Evolutionary conservation across 2,113 vertebrate species (phyloP).

Genomic region (Atrichornis clamosus): DNA sequence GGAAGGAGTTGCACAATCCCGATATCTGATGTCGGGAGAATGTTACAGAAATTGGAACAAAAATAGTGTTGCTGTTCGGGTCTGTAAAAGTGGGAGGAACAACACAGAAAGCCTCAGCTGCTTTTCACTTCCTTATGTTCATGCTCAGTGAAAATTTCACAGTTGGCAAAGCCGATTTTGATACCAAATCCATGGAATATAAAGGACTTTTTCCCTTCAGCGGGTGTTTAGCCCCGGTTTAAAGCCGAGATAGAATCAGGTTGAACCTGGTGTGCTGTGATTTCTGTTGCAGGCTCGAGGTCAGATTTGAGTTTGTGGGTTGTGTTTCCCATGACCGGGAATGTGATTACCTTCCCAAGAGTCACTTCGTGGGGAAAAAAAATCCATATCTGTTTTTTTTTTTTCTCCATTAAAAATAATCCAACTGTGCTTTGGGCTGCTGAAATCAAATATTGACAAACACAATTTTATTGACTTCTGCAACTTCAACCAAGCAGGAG

Average conservation of each 20-base stretch:
- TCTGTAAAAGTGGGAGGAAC: too few species aligned
- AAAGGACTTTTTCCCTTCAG: neutral
- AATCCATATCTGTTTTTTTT: neutral
- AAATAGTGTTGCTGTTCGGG: neutral
- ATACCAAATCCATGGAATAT: neutral
- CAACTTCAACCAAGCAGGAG: neutral
- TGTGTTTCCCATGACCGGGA: neutral
- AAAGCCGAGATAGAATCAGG: fast-evolving
- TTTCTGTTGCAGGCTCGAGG: neutral
- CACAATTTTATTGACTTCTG: neutral
- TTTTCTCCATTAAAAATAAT: fast-evolving
- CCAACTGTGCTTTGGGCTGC: neutral
- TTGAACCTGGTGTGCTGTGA: neutral
- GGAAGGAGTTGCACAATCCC: neutral
- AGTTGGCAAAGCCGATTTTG: neutral
- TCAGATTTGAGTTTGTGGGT: neutral
- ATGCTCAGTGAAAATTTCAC: fast-evolving
- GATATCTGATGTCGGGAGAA: neutral
- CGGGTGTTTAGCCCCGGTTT: neutral
- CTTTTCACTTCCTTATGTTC: neutral
- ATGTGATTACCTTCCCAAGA: neutral
- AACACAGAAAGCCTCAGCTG: neutral
- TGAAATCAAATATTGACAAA: neutral
- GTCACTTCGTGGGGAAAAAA: neutral
- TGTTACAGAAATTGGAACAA: neutral